A percentile compares a stretch with the other conserved stretches of the same genome.
Conservation (phyloP, 2,113 vertebrate genomes). For the Phaethon lepturus region DNA sequence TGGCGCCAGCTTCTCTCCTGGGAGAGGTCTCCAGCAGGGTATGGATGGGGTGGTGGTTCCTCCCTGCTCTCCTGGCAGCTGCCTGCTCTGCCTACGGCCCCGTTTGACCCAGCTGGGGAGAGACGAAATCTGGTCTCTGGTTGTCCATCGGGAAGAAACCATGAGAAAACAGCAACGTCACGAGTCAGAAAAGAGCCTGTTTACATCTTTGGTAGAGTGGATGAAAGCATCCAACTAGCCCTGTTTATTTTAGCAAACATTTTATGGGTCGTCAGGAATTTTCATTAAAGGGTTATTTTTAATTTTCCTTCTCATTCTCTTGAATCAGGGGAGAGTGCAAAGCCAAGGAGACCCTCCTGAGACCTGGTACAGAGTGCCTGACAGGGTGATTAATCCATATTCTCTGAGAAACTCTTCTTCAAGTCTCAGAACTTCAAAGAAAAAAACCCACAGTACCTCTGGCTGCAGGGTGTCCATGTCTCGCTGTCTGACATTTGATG, state of each 20-base stretch:
- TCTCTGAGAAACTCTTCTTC: constrained; percentile 37
- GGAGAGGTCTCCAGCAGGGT: neutral
- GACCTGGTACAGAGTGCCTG: neutral
- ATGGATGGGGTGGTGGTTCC: neutral
- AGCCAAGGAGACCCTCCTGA: neutral
- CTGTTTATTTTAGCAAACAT: constrained; percentile 4
- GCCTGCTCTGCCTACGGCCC: neutral
- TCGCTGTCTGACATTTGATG: constrained; percentile 51
- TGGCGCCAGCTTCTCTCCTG: accelerated
- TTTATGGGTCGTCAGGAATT: neutral
- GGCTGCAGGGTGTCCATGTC: constrained; percentile 38
- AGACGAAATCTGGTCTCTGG: neutral
- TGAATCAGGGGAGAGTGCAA: neutral
- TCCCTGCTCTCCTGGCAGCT: neutral
- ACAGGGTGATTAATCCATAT: constrained; percentile 21
- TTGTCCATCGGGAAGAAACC: neutral
- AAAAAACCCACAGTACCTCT: neutral
- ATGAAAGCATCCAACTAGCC: neutral
- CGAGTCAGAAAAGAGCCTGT: neutral
- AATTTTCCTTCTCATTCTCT: neutral
- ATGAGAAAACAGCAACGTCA: neutral
- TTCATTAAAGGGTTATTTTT: constrained; percentile 9
- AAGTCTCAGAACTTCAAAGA: constrained; percentile 56
- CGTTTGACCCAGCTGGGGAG: accelerated
- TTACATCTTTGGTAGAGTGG: constrained; percentile 1